A percentile compares a stretch with the other conserved stretches of the same genome.
phyloP scores from a whole-genome alignment of 2,797 vertebrate genomes.

The Cyclopterus lumpus region DNA sequence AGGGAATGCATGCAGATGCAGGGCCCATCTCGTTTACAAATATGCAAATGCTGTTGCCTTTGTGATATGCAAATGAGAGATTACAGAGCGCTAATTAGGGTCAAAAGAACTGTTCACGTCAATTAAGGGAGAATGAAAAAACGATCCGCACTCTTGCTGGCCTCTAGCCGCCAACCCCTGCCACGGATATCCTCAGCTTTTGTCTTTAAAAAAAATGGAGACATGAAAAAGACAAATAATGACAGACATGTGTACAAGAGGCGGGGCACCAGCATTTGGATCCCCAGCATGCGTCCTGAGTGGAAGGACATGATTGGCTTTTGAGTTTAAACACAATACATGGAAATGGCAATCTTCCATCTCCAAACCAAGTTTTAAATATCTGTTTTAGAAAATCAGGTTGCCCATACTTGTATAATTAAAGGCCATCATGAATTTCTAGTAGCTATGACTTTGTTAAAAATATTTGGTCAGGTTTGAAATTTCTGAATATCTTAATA shows the following conservation, averaged over 20 bases:
- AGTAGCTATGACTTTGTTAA: background rate
- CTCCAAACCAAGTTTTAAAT: background rate
- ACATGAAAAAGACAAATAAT: conserved; percentile 80
- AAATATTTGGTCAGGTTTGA: background rate
- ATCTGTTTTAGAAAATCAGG: background rate
- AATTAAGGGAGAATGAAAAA: conserved; percentile 90
- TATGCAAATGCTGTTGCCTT: conserved; percentile 94
- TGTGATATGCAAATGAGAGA: conserved; percentile 95
- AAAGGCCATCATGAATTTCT: conserved; percentile 3
- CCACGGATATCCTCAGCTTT: conserved; percentile 83
- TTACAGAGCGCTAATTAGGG: conserved; percentile 96
- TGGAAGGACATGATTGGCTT: conserved; percentile 30
- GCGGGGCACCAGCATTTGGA: conserved; percentile 53
- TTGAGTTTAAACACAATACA: conserved; percentile 32
- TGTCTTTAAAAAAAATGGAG: conserved; percentile 81
- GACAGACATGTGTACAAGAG: conserved; percentile 68
- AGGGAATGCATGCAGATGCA: conserved; percentile 87
- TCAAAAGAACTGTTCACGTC: conserved; percentile 94
- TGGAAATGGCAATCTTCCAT: conserved; percentile 14
- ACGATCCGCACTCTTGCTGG: conserved; percentile 78
- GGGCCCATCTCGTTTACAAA: conserved; percentile 91
- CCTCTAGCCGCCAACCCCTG: conserved; percentile 74
- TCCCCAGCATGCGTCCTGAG: conserved; percentile 57
- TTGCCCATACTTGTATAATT: background rate
- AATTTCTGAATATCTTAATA: background rate